These are phyloP conservation scores for Sinocyclocheilus maitianheensis DNA, from an alignment of 2,113 vertebrate genomes.

Conservation along the genomic window DNA sequence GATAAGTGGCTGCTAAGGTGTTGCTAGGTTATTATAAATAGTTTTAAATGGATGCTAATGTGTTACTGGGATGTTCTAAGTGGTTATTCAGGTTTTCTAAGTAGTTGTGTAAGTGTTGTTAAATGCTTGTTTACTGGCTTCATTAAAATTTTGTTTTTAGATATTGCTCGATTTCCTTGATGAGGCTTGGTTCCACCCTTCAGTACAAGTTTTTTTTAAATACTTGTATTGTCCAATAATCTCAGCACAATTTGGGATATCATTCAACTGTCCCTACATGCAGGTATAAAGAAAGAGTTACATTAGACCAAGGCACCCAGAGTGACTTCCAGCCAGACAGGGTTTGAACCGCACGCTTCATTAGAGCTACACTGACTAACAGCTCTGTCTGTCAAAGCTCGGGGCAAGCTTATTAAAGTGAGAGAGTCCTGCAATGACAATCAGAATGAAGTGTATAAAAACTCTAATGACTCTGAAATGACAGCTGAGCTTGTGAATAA, in stretches of 20 bases:
- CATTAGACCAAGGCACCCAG: background rate
- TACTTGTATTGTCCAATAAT: background rate
- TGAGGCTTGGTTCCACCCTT: background rate
- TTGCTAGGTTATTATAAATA: background rate
- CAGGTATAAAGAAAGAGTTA: background rate
- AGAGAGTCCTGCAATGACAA: constrained; percentile 14
- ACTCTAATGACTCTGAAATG: constrained; percentile 37
- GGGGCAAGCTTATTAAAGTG: constrained; percentile 23
- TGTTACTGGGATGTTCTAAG: background rate
- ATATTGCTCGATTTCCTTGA: background rate
- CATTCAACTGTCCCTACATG: background rate
- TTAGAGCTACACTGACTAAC: constrained; percentile 39
- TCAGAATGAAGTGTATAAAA: constrained; percentile 24
- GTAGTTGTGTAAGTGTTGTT: background rate
- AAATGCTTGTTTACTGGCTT: background rate
- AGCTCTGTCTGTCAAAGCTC: constrained; percentile 36
- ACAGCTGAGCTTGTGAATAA: constrained; percentile 25
- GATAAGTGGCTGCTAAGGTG: background rate
- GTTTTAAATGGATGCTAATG: background rate
- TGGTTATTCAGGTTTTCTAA: background rate
- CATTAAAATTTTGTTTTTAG: background rate
- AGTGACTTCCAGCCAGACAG: constrained; percentile 31
- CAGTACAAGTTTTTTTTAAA: background rate
- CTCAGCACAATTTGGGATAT: background rate
- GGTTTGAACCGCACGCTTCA: constrained; percentile 31